Conservation (phyloP, 2,797 vertebrate genomes). For the Gallinago solitaria region DNA sequence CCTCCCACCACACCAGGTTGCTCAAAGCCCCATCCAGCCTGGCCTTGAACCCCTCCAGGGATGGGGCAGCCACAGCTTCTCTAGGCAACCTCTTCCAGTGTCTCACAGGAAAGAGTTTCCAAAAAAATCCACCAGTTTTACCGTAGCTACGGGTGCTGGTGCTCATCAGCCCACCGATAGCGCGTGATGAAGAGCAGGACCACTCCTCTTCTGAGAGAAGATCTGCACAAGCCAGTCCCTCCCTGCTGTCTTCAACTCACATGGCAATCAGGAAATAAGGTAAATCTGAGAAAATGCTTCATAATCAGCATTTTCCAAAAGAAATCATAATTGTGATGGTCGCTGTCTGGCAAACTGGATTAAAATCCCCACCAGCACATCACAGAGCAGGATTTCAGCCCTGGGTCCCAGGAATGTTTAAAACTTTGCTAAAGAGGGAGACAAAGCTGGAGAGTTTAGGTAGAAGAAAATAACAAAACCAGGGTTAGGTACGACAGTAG, state of each 20-base stretch:
- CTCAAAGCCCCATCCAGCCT: too few relatives aligned
- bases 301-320: not conserved
- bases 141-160: not conserved
- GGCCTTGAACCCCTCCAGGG: too few relatives aligned
- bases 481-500: not conserved
- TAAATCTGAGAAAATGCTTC: not conserved
- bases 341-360: not conserved
- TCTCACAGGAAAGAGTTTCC: too few relatives aligned
- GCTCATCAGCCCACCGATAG: accelerated
- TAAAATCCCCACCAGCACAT: not conserved
- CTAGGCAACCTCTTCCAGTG: too few relatives aligned
- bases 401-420: not conserved
- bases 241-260: not conserved
- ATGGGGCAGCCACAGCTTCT: too few relatives aligned
- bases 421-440: not conserved
- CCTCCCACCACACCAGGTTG: too few relatives aligned
- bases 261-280: not conserved
- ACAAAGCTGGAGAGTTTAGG: not conserved
- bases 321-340: not conserved
- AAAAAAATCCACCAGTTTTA: not conserved
- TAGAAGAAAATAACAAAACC: not conserved
- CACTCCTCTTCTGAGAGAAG: not conserved
- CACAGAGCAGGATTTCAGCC: not conserved
- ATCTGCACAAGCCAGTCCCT: not conserved
- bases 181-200: not conserved